Evolutionary conservation across 2,888 invertebrate species (phyloP).

Genomic region (Nematopogon swammerdamellus): DNA sequence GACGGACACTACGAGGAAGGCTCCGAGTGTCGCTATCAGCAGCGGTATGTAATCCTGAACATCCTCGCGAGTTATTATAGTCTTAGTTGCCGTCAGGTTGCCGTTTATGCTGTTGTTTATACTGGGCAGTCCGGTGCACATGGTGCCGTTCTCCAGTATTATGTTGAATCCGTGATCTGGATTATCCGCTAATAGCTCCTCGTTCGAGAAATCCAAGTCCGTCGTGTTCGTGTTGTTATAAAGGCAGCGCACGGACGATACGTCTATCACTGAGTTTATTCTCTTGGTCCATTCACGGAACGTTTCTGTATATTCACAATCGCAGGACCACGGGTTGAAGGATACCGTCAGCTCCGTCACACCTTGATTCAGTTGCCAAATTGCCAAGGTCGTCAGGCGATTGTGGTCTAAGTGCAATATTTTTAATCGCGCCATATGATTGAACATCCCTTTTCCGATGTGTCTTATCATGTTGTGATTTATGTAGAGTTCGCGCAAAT

Average conservation of each 20-base stretch:
- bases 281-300: slow-evolving; percentile 74
- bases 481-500: slow-evolving; percentile 67
- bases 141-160: slow-evolving; percentile 57
- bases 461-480: slow-evolving; percentile 69
- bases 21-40: slow-evolving; percentile 65
- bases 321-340: slow-evolving; percentile 79
- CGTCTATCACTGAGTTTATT: slow-evolving; percentile 64
- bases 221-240: slow-evolving; percentile 56
- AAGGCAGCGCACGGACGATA: slow-evolving; percentile 63
- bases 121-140: slow-evolving; percentile 62
- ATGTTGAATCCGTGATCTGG: slow-evolving; percentile 60
- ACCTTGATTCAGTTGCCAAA: slow-evolving; percentile 67
- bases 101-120: slow-evolving; percentile 69
- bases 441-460: slow-evolving; percentile 71
- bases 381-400: slow-evolving; percentile 62
- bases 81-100: slow-evolving; percentile 67
- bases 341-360: slow-evolving; percentile 65
- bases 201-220: slow-evolving; percentile 55
- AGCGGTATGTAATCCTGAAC: slow-evolving; percentile 75
- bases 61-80: slow-evolving; percentile 67
- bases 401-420: slow-evolving; percentile 71
- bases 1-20: slow-evolving; percentile 64
- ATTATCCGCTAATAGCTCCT: slow-evolving; percentile 54
- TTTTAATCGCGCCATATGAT: slow-evolving; percentile 61
- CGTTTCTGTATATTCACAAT: slow-evolving; percentile 74